A percentile compares a stretch with the other conserved stretches of the same genome.
These are phyloP conservation scores for Aptenodytes patagonicus DNA, from an alignment of 2,113 vertebrate genomes.

Conservation along the genomic window DNA sequence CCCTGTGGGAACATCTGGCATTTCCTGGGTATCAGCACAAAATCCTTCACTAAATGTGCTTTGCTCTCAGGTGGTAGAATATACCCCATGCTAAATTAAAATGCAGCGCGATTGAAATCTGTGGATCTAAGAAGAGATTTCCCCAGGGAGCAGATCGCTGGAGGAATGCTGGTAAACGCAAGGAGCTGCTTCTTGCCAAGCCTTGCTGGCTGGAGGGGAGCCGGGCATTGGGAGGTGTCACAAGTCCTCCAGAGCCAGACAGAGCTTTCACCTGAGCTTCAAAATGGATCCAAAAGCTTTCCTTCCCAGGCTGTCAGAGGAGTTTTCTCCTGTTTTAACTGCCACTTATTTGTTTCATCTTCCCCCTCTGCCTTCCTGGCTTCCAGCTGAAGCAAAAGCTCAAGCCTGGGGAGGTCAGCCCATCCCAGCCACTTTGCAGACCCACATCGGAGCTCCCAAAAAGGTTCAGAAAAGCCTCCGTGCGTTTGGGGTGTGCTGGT, in stretches of 20 bases:
- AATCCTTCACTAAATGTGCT: neutral
- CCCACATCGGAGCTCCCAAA: neutral
- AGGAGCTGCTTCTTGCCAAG: neutral
- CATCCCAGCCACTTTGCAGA: neutral
- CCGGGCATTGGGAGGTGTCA: accelerated
- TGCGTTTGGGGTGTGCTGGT: neutral
- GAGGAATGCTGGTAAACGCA: neutral
- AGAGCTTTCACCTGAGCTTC: neutral
- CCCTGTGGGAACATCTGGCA: neutral
- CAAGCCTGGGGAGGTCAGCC: accelerated
- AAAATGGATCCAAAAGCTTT: neutral
- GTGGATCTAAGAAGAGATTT: neutral
- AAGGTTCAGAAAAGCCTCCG: neutral
- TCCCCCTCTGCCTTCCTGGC: neutral
- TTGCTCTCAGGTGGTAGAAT: neutral
- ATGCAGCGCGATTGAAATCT: neutral
- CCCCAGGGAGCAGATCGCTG: neutral
- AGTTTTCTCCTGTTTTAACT: neutral
- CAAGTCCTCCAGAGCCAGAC: neutral
- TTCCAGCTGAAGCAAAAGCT: neutral
- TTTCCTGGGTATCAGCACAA: neutral
- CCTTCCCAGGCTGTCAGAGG: neutral
- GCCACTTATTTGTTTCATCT: neutral
- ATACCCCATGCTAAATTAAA: neutral
- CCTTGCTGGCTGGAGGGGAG: neutral